Evolutionary conservation across 2,888 invertebrate species (phyloP), one percentile per base, ranked within the genome.

Genomic region (Xylota segnis): DNA sequence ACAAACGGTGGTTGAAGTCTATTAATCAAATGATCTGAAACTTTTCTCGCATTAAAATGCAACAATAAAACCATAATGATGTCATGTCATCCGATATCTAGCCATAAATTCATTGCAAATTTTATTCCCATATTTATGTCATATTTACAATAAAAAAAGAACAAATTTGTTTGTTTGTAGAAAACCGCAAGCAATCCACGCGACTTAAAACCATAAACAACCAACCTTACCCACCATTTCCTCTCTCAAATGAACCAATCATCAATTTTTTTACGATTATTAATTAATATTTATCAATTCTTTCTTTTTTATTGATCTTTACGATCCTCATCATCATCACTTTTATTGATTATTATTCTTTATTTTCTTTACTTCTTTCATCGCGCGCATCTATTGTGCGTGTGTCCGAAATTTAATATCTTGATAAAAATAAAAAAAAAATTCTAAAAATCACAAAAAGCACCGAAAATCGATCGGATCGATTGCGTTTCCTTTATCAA

Each of bases 401-500:
- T 56, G 66, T 32, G 74, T 56, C 37, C 5, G 34, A 34, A 63
- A 65, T 23, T 34, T 23, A 14, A 29, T 27, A 45, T 34, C 45
- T 56, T 40, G 34, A 65, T 56, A 58, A 34, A 10, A 75, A 71
- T 37, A 3, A 45, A 40, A 74, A 37, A 16, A n/a, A 47, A 71
- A 47, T 5, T 47, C n/a, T 12, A 10, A 56, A 59, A 59, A 40
- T 40, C 29, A 52, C 27, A 54, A 70, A 34, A 70, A 58, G 61
- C 40, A 27, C 45, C 61, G 50, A 52, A 66, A 40, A 40, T 29
- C 16, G 65, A 56, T 58, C 32, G 7, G 18, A 47, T 71, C 18
- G 58, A 71, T 59, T 70, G 40, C n/a, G 29, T 63, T 7, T 58
- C 18, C 45, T 59, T 71, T 71, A 66, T 56, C 63, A 54, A n/a